Evolutionary conservation across 2,888 invertebrate species (phyloP), one percentile per base, ranked within the genome.

Genomic region (Drosophila ustulata): DNA sequence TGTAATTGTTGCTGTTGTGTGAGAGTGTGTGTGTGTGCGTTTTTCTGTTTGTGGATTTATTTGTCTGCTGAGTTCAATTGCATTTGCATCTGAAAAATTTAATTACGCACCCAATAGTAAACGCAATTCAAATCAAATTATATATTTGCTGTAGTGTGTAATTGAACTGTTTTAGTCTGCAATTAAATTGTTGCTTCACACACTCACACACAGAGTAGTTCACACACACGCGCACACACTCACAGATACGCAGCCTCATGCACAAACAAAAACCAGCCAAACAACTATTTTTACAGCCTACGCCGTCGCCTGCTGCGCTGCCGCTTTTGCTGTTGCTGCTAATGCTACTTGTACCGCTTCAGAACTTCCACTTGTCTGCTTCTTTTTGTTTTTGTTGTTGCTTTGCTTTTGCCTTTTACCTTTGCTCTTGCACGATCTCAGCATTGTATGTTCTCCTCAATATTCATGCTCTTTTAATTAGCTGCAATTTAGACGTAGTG

Each of bases 161-260:
- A 83, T 80, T 89, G 89, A 89, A 89, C 83, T 71, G 83, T 76
- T 89, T 83, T 81, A 75, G 68, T 70, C 65, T 41, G 51, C 76
- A 81, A 73, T 87, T 84, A 70, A 84, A 84, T 80, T 84, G 78
- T 83, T 87, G 67, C 88, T 78, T 80, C 66, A 80, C 56, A 55
- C 57, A 62, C 47, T 49, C 55, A 52, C 50, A 52, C 59, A 53
- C 49, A 56, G 18, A 51, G 30, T 7, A 6, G 30, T 30, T 30
- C 63, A 53, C 32, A 50, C 46, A 49, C 34, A 56, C 63, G 58
- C 30, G 47, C 47, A 66, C 62, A 66, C 50, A 66, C 62, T 66
- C 50, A 47, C 58, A 66, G 53, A 71, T 51, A 64, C 68, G 51
- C 59, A 43, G 55, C 63, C 62, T 68, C 67, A 65, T 56, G 52